Evolutionary conservation across 92 coral and sea anemone species (phyloP), one percentile per base, ranked within the genome.

Genomic region (Porites evermanni): DNA sequence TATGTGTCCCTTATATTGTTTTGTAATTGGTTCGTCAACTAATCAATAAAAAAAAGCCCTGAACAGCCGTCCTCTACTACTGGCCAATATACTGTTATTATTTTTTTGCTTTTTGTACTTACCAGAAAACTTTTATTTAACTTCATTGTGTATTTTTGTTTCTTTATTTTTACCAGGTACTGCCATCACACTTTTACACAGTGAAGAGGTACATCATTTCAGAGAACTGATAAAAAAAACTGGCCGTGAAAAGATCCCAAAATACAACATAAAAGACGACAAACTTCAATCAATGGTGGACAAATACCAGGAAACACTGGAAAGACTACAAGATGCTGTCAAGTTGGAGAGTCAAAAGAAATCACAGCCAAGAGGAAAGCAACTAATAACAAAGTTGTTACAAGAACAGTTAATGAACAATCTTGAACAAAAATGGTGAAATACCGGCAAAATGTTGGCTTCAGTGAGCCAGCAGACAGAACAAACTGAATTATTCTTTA

Each of bases 151-250:
- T 38, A 38, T 38, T 38, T 32, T 38, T 1, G 12, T 20, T 58
- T 21, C 20, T 2, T 77, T 77, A 2, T 50, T 24, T 23, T 50
- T 51, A 20, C 10, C 78, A 96, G 99, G 99, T 64, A 96, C 94
- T 10, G 99, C 99, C 16, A 91, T 91, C 60, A 96, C 98, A 0
- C 84, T 96, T 17, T 71, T 96, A 13, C 98, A 96, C 89, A 90
- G 91, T 58, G 98, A 94, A 9, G 96, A 96, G 72, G 99, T 91
- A 4, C 92, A 93, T 80, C 98, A 96, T 79, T 96, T 96, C 64
- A 94, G 95, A 84, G 93, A 91, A 88, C 74, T 96, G 77, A 94
- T 94, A 68, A 93, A 83, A 60, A 94, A 94, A 76, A 91, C 98
- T 47, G 95, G 94, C 60, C 93, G 98, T 10, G 90, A 88, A 68